phyloP scores from a whole-genome alignment of 2,113 vertebrate species.

The Solenodon paradoxus region DNA sequence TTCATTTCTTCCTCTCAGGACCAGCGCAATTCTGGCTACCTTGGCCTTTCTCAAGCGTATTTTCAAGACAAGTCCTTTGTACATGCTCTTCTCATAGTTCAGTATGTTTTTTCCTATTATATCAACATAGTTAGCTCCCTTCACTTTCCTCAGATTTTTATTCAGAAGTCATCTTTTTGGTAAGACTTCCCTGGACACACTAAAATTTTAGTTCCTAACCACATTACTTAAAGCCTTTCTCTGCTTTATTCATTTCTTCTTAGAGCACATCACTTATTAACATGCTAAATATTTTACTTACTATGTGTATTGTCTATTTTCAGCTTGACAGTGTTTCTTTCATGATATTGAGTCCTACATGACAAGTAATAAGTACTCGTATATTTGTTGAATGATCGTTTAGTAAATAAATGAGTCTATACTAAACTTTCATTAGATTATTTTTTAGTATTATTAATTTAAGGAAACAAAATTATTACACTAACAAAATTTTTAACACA shows the following conservation, averaged over 20 bases:
- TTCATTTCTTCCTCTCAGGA: not conserved
- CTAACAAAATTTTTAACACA: not conserved
- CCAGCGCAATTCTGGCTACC: not conserved
- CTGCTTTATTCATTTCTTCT: not conserved
- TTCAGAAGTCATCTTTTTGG: not conserved
- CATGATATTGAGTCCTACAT: not conserved
- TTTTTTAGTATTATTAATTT: conserved; percentile 9
- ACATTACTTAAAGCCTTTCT: not conserved
- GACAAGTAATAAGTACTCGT: not conserved
- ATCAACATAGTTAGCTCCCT: not conserved
- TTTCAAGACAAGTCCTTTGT: not conserved
- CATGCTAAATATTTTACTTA: not conserved
- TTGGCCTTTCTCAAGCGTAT: not conserved
- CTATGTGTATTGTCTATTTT: not conserved
- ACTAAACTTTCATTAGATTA: not conserved
- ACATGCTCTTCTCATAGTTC: not conserved
- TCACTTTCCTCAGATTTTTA: not conserved
- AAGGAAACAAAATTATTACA: not conserved
- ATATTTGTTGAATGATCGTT: not conserved
- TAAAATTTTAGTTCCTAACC: not conserved
- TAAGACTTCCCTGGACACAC: not conserved
- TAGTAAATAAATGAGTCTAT: not conserved
- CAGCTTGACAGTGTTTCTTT: not conserved
- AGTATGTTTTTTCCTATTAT: not conserved
- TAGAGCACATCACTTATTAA: not conserved